Evolutionary conservation across 2,797 vertebrate species (phyloP).

Genomic region (Acanthurus lineatus): DNA sequence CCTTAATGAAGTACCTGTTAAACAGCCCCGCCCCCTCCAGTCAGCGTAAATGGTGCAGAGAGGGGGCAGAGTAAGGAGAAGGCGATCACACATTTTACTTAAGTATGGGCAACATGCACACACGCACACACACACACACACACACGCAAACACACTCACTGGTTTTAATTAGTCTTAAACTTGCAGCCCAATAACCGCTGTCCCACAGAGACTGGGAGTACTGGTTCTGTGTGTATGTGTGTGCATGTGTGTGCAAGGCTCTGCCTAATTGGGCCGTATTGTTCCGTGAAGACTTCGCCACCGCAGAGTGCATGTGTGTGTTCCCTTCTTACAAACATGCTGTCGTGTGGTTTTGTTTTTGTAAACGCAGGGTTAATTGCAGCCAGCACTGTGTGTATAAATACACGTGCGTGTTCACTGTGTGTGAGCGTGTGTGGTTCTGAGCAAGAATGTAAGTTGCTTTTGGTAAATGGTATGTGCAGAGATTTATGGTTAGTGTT

Average conservation of each 20-base stretch:
- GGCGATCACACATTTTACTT: conserved; percentile 70
- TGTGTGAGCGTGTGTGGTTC: conserved; percentile 41
- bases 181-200: conserved; percentile 78
- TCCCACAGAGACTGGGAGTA: conserved; percentile 78
- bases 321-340: conserved; percentile 76
- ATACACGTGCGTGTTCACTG: conserved; percentile 46
- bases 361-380: conserved; percentile 80
- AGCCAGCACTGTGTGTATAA: conserved; percentile 67
- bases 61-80: conserved; percentile 61
- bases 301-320: conserved; percentile 73
- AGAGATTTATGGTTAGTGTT: conserved; percentile 11
- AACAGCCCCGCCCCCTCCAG: conserved; percentile 82
- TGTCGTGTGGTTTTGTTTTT: conserved; percentile 84
- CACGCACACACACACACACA: conserved; percentile 44
- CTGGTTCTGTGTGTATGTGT: conserved; percentile 62
- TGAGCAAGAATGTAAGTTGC: conserved; percentile 8
- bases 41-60: conserved; percentile 82
- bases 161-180: conserved; percentile 89
- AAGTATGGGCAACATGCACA: conserved; percentile 59
- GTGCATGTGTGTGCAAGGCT: conserved; percentile 47
- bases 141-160: conserved; percentile 63
- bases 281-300: conserved; percentile 80
- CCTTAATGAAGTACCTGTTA: conserved; percentile 89
- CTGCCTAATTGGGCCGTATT: conserved; percentile 86
- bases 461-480: neutral